Base-by-base conservation (phyloP, 2,888 invertebrate species). In the Pinctada fucata region DNA sequence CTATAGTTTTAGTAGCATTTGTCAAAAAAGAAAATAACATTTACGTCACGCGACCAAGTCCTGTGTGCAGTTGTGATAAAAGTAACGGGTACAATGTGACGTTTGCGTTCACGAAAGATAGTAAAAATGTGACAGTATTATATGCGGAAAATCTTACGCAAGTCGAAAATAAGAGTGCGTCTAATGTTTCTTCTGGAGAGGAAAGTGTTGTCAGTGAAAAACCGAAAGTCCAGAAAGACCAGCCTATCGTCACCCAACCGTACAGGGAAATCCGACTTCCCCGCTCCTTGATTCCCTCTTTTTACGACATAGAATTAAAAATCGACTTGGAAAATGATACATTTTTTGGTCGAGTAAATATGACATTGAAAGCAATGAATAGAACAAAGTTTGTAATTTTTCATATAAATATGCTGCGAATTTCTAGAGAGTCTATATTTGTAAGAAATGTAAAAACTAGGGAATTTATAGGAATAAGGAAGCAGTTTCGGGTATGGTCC, bases 211-310 rank as follows among this genome's bases (percentile, higher is more conserved):
- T 13, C 13, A 65, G 16, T 16, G 66, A 72, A 5, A 68, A 58
- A 49, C 71, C 67, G 3, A 64, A 69, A 63, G 47, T 48, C 52
- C 45, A 63, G 64, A 72, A 3, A 16, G 6, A 47, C n/a, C 63
- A 13, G 47, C 16, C 52, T 3, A 3, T 5, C 2, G 13, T 47
- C 49, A 8, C 45, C n/a, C 67, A 83, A n/a, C 86, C 86, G 0
- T 87, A 84, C 82, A 71, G 80, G 50, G 79, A 80, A 4, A 85
- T 89, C 49, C 86, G 90, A 3, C 79, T 90, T 31, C 88, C 90
- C 2, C 73, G 85, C 13, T 78, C 83, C 31, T 75, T 90, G 5
- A 78, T 87, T 13, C 90, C 90, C 1, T 71, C 82, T 2, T 84
- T 86, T 76, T 90, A 90, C 79, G 85, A 87, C 45, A 78, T 90